A percentile compares a stretch with the other conserved stretches of the same genome.
Conservation (phyloP, 2,113 vertebrate genomes). For the Hippocampus abdominalis region DNA sequence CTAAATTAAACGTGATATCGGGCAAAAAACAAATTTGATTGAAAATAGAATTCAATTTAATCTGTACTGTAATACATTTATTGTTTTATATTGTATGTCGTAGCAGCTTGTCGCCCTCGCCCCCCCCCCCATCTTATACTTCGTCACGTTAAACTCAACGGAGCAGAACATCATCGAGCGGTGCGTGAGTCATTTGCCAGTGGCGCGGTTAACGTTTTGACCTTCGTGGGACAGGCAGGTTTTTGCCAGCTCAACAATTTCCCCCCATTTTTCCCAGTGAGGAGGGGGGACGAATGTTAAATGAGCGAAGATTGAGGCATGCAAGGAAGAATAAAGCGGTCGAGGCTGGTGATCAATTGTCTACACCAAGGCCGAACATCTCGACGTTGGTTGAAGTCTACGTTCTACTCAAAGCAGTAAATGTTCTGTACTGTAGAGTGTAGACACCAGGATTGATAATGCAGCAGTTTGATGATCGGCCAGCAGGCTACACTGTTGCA, state of each 20-base stretch:
- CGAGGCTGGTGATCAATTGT: background rate
- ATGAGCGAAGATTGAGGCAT: background rate
- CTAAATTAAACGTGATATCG: too few species aligned
- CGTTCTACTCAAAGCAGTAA: background rate
- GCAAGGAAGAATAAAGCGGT: background rate
- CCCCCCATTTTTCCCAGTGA: constrained; percentile 36
- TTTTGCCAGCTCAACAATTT: constrained; percentile 56
- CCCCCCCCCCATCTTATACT: background rate
- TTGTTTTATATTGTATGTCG: too few species aligned
- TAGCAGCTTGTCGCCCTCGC: background rate
- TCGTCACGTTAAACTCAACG: constrained; percentile 36
- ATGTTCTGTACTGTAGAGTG: background rate
- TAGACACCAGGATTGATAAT: background rate
- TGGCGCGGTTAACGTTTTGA: constrained; percentile 44
- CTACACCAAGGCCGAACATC: background rate
- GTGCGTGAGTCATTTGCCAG: constrained; percentile 58
- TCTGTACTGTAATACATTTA: too few species aligned
- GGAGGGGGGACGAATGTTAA: constrained; percentile 1
- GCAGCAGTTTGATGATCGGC: constrained; percentile 2
- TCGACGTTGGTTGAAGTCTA: background rate
- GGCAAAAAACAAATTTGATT: too few species aligned
- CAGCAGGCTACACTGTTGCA: constrained; percentile 28
- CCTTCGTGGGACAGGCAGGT: constrained; percentile 50
- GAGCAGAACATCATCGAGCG: constrained; percentile 50
- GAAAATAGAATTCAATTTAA: too few species aligned